Conservation (phyloP, 2,113 vertebrate species). For the Lonchura striata region DNA sequence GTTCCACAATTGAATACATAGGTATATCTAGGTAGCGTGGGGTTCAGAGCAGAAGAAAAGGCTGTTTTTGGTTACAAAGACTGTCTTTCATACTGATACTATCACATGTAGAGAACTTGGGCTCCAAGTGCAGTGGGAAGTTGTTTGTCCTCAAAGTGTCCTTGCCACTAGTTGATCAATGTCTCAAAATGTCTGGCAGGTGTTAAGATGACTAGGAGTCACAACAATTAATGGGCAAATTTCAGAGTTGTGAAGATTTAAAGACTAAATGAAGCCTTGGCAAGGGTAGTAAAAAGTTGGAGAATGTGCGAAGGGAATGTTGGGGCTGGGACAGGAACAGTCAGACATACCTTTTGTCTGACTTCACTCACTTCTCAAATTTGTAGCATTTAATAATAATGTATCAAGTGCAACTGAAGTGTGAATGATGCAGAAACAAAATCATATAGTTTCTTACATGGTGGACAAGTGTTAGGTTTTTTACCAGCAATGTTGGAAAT, state of each 20-base stretch:
- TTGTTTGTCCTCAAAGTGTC: background rate
- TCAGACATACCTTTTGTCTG: background rate
- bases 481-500: background rate
- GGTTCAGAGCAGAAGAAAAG: background rate
- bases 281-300: background rate
- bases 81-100: background rate
- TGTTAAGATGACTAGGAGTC: constrained; percentile 1
- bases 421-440: background rate
- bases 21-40: background rate
- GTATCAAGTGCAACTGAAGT: background rate
- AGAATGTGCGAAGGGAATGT: background rate
- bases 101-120: background rate
- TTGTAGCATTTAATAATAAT: background rate
- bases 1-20: background rate
- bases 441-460: background rate
- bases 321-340: background rate
- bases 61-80: background rate
- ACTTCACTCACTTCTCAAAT: background rate
- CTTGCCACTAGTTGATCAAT: background rate
- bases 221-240: background rate
- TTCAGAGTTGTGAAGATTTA: background rate
- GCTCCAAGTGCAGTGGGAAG: background rate
- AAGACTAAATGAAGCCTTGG: background rate
- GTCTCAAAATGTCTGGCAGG: background rate
- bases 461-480: background rate